Evolutionary conservation across 2,113 vertebrate species (phyloP).

Genomic region (Hippocampus guttulatus): DNA sequence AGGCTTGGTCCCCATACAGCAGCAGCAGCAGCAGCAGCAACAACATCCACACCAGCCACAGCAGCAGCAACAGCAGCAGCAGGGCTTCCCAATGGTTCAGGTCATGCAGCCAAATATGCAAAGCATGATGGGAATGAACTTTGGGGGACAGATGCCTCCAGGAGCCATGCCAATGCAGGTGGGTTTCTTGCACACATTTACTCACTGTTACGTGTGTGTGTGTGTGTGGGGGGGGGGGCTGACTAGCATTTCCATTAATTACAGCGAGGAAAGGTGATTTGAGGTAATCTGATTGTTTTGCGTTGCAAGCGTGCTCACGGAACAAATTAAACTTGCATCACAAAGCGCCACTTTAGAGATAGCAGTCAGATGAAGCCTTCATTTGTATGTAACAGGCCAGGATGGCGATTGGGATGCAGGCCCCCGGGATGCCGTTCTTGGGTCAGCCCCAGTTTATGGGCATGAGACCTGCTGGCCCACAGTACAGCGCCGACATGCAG

Average conservation of each 20-base stretch:
- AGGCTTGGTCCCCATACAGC: slow-evolving; percentile 90
- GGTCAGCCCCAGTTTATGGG: slow-evolving; percentile 86
- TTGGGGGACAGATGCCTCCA: slow-evolving; percentile 86
- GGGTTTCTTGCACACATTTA: slow-evolving; percentile 11
- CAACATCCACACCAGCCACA: slow-evolving; percentile 52
- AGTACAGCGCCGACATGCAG: slow-evolving; percentile 87
- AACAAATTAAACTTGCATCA: neutral
- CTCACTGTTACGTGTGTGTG: too few species aligned
- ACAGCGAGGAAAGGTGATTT: neutral
- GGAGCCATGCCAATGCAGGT: slow-evolving; percentile 92
- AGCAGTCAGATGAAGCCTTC: neutral
- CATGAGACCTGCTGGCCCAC: slow-evolving; percentile 82
- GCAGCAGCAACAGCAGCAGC: slow-evolving; percentile 61
- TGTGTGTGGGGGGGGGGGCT: too few species aligned
- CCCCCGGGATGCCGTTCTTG: slow-evolving; percentile 84
- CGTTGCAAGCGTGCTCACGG: neutral
- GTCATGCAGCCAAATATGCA: slow-evolving; percentile 95
- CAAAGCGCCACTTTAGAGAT: neutral
- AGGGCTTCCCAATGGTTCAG: slow-evolving; percentile 87
- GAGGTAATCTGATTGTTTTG: neutral
- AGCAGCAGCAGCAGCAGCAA: slow-evolving; percentile 67
- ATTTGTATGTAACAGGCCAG: slow-evolving; percentile 74
- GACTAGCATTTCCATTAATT: too few species aligned
- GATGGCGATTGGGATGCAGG: slow-evolving; percentile 86
- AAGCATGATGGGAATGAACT: slow-evolving; percentile 95